These are phyloP conservation scores for Ridgeia piscesae DNA, from an alignment of 1,140 invertebrate genomes.

Conservation along the genomic window DNA sequence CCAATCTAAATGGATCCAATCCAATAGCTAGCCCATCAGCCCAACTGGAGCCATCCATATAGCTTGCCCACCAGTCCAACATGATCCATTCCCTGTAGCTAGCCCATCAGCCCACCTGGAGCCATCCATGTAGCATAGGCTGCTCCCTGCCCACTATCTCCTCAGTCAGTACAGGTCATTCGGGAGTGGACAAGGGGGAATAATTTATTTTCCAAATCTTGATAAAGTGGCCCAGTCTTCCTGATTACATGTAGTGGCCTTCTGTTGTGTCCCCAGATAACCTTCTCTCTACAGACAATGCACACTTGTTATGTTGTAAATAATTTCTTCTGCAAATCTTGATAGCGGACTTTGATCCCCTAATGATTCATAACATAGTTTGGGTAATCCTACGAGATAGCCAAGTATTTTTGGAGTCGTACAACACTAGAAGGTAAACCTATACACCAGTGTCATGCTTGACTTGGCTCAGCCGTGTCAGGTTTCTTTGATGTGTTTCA, in stretches of 20 bases:
- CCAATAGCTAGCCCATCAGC: no score
- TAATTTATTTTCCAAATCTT: neutral
- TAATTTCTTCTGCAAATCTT: constrained; percentile 2
- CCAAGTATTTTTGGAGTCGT: neutral
- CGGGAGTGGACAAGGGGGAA: neutral
- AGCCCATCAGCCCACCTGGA: no score
- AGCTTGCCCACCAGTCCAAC: no score
- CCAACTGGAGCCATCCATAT: no score
- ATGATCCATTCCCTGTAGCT: no score
- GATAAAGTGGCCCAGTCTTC: neutral
- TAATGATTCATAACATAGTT: neutral
- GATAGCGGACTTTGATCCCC: neutral
- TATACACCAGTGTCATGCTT: neutral
- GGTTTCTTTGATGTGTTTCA: neutral
- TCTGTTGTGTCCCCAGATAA: neutral
- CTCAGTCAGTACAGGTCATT: neutral
- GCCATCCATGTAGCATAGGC: neutral
- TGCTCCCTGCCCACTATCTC: neutral
- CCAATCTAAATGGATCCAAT: no score
- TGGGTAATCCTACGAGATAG: neutral
- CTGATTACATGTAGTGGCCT: no score
- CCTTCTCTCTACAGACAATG: neutral
- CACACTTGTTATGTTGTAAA: neutral
- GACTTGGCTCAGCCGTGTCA: neutral
- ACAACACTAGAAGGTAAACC: neutral